phyloP scores from a whole-genome alignment of 2,888 invertebrate genomes.

The Rotaria socialis region DNA sequence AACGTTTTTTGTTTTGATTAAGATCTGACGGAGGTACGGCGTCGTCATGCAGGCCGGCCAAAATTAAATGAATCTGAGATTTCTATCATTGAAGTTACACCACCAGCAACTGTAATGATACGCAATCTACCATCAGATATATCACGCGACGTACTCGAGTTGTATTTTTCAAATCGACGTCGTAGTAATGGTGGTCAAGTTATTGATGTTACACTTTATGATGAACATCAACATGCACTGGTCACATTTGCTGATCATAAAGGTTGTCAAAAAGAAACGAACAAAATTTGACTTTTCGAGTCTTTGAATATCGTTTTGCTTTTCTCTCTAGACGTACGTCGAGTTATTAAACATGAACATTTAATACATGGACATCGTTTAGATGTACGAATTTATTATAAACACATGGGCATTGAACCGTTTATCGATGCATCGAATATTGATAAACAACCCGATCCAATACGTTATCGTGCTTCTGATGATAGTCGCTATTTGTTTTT shows the following conservation, averaged over 20 bases:
- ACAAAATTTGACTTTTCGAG: background rate
- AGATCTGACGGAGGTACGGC: conserved; percentile 15
- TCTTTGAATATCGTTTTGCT: too few species aligned
- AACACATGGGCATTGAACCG: conserved; percentile 25
- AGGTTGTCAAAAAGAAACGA: background rate
- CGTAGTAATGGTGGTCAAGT: conserved; percentile 28
- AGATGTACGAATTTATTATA: background rate
- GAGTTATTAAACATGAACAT: conserved; percentile 17
- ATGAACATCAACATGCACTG: conserved; percentile 34
- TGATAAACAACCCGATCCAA: background rate
- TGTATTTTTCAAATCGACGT: conserved; percentile 23
- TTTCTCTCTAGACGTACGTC: conserved; percentile 1
- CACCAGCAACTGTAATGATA: conserved; percentile 28
- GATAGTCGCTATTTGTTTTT: conserved; percentile 20
- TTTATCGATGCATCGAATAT: background rate
- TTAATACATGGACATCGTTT: conserved; percentile 13
- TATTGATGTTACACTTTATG: background rate
- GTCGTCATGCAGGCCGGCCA: background rate
- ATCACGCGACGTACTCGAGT: conserved; percentile 1
- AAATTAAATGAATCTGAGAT: background rate
- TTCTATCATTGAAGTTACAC: background rate
- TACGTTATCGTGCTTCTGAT: background rate
- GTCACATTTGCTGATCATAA: conserved; percentile 2
- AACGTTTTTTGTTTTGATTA: background rate
- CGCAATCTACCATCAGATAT: conserved; percentile 14